These are phyloP conservation scores for Siderastrea radians DNA, from an alignment of 92 coral and sea anemone species.

Conservation along the genomic window DNA sequence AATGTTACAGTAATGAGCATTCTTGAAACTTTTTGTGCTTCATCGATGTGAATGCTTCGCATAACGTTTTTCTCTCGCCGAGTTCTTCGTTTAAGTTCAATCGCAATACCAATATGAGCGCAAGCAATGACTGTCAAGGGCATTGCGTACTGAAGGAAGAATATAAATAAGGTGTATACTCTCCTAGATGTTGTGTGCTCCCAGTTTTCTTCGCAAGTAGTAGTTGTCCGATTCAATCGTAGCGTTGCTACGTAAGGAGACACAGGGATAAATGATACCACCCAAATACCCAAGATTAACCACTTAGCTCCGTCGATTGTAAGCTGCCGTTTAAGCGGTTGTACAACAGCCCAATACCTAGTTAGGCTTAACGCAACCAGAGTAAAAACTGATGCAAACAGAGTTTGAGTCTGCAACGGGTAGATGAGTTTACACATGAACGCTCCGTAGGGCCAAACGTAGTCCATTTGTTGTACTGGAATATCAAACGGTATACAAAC, in stretches of 20 bases:
- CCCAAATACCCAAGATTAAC: slow-evolving; percentile 69
- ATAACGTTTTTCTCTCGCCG: slow-evolving; percentile 50
- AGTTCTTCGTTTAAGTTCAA: slow-evolving; percentile 47
- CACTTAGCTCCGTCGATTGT: slow-evolving; percentile 52
- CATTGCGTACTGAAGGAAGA: slow-evolving; percentile 68
- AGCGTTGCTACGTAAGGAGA: slow-evolving; percentile 68
- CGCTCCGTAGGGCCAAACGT: slow-evolving; percentile 78
- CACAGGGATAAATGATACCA: slow-evolving; percentile 63
- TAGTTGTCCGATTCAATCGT: background rate
- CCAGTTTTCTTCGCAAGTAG: slow-evolving; percentile 75
- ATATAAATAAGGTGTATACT: slow-evolving; percentile 66
- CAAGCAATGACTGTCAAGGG: slow-evolving; percentile 75
- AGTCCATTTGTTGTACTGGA: slow-evolving; percentile 73
- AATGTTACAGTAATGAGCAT: slow-evolving; percentile 85
- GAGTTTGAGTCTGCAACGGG: slow-evolving; percentile 78
- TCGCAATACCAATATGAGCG: slow-evolving; percentile 69
- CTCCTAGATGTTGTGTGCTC: slow-evolving; percentile 35
- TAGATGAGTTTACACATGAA: slow-evolving; percentile 77
- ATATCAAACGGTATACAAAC: slow-evolving; percentile 84
- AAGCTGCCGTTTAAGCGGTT: slow-evolving; percentile 76
- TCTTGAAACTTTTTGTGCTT: slow-evolving; percentile 73
- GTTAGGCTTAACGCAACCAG: slow-evolving; percentile 66
- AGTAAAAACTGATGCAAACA: slow-evolving; percentile 78
- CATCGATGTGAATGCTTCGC: slow-evolving; percentile 55
- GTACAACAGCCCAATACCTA: slow-evolving; percentile 85